These are phyloP conservation scores for Lymantria dispar DNA, from an alignment of 2,888 invertebrate genomes.

Conservation along the genomic window DNA sequence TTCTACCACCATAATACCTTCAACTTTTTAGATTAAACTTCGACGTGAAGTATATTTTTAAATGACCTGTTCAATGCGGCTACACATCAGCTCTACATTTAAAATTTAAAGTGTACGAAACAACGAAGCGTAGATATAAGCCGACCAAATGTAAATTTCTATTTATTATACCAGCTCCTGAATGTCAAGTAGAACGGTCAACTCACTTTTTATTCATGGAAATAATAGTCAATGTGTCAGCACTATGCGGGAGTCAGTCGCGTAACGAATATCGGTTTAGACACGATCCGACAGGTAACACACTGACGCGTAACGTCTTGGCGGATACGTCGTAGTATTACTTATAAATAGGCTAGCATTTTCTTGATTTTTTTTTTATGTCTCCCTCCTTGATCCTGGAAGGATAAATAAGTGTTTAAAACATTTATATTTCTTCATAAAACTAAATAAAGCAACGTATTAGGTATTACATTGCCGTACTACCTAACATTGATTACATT, in stretches of 20 bases:
- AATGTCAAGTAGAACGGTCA: conserved; percentile 57
- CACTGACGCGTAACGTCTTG: conserved; percentile 4
- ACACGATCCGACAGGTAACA: conserved; percentile 29
- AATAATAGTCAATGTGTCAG: conserved; percentile 62
- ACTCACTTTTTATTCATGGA: conserved; percentile 64
- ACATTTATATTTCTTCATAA: no score
- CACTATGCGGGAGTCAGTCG: conserved; percentile 36
- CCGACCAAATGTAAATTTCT: conserved; percentile 60
- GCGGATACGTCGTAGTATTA: conserved; percentile 5
- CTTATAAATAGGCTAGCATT: conserved; percentile 18
- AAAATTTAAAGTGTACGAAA: conserved; percentile 44
- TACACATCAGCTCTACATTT: conserved; percentile 1
- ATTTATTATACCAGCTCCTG: conserved; percentile 60
- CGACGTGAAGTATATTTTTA: conserved; percentile 29
- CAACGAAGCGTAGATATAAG: conserved; percentile 40
- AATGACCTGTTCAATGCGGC: conserved; percentile 19
- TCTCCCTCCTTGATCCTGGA: no score
- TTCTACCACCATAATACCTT: conserved; percentile 45
- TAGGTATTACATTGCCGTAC: no score
- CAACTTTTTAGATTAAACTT: conserved; percentile 56
- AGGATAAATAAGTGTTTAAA: no score
- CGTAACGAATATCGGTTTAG: conserved; percentile 36
- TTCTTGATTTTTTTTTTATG: neutral
- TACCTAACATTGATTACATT: no score
- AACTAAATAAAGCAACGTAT: no score